phyloP scores from a whole-genome alignment of 2,888 invertebrate genomes.

The Oxycera nigricornis region DNA sequence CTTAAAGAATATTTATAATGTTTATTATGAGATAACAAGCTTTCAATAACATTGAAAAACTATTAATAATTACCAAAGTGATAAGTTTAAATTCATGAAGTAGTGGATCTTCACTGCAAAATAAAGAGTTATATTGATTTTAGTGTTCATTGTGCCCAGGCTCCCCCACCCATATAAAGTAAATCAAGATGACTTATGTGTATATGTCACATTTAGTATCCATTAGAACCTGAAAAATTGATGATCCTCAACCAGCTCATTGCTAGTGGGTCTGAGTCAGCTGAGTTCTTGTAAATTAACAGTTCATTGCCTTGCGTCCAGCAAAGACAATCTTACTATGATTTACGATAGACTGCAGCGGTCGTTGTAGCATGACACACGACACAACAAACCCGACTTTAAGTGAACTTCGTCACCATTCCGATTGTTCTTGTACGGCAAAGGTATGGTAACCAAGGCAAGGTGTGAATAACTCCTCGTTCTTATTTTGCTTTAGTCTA shows the following conservation, averaged over 20 bases:
- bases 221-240: slow-evolving; percentile 18
- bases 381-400: neutral
- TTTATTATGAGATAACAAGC: too few species aligned
- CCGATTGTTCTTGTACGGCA: neutral
- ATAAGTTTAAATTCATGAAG: too few species aligned
- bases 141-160: too few species aligned
- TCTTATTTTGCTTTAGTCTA: neutral
- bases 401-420: neutral
- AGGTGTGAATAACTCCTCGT: neutral
- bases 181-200: neutral
- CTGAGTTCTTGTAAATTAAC: slow-evolving; percentile 22
- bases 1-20: too few species aligned
- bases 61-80: too few species aligned
- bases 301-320: slow-evolving; percentile 20
- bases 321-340: too few species aligned
- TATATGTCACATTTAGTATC: slow-evolving; percentile 1
- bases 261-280: slow-evolving; percentile 10
- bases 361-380: neutral
- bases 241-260: slow-evolving; percentile 7
- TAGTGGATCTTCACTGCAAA: too few species aligned
- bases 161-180: neutral
- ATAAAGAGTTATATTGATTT: too few species aligned
- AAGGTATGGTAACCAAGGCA: neutral
- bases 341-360: too few species aligned
- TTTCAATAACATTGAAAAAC: too few species aligned